Evolutionary conservation across 2,888 invertebrate species (phyloP).

Genomic region (Tipula lateralis): DNA sequence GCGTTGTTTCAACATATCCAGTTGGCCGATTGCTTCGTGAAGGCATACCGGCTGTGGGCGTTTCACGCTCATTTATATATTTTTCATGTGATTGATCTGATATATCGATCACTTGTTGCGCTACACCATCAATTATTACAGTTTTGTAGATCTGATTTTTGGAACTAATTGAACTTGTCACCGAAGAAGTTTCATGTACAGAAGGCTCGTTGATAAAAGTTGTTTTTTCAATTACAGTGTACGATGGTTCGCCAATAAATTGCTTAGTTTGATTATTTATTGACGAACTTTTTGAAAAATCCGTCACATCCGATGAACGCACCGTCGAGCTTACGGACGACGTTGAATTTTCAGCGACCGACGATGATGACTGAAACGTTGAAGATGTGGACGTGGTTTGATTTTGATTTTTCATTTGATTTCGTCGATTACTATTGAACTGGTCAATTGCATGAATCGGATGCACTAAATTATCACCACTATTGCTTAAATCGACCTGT

Average conservation of each 20-base stretch:
- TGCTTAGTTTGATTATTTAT: neutral
- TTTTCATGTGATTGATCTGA: neutral
- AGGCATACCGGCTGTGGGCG: neutral
- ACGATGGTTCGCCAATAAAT: neutral
- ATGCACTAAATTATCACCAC: conserved; percentile 27
- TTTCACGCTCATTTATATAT: neutral
- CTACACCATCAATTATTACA: neutral
- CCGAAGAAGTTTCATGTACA: neutral
- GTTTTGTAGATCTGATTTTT: neutral
- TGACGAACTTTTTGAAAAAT: conserved; percentile 12
- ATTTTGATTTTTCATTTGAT: neutral
- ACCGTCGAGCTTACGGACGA: conserved; percentile 2
- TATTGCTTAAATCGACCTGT: neutral
- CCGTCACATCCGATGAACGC: neutral
- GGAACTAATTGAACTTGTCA: neutral
- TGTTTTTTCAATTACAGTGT: neutral
- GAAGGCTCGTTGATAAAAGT: neutral
- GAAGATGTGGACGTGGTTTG: neutral
- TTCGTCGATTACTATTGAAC: neutral
- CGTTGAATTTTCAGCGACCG: neutral
- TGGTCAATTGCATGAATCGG: conserved; percentile 27
- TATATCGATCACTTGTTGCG: neutral
- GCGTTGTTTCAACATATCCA: neutral
- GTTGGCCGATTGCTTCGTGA: neutral
- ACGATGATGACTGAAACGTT: neutral